A percentile compares a stretch with the other conserved stretches of the same genome.
Evolutionary conservation across 2,888 invertebrate species (phyloP).

Genomic region (Zygothrica quintamaculata): DNA sequence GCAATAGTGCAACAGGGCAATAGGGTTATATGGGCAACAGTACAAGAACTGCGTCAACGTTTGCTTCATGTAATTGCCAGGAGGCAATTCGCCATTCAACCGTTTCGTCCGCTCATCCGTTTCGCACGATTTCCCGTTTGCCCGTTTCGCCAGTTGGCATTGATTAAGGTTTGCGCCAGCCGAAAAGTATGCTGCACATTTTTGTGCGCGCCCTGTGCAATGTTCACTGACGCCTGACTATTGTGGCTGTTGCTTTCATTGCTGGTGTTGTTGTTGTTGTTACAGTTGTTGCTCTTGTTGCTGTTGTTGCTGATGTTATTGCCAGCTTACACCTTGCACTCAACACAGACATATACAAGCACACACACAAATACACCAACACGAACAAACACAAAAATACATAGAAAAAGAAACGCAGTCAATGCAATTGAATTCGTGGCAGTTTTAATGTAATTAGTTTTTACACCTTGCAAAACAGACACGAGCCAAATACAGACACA

Average conservation of each 20-base stretch:
- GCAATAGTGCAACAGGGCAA: conserved; percentile 8
- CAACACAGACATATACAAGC: conserved; percentile 22
- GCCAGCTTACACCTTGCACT: conserved; percentile 32
- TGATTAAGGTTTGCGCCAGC: conserved; percentile 63
- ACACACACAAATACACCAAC: conserved; percentile 14
- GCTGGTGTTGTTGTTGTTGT: no score
- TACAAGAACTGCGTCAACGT: conserved; percentile 4
- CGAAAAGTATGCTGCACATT: conserved; percentile 61
- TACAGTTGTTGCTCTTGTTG: conserved; percentile 11
- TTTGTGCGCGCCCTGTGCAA: conserved; percentile 33
- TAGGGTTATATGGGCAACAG: neutral
- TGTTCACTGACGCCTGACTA: conserved; percentile 10
- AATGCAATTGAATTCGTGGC: conserved; percentile 78
- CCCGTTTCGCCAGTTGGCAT: conserved; percentile 42
- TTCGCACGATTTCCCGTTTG: conserved; percentile 9
- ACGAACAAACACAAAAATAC: conserved; percentile 6
- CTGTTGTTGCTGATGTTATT: conserved; percentile 15
- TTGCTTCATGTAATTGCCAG: conserved; percentile 49
- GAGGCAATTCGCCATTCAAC: conserved; percentile 27
- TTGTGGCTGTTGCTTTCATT: neutral
- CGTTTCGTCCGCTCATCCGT: conserved; percentile 13
- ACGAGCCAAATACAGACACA: conserved; percentile 20
- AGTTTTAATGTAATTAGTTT: conserved; percentile 79
- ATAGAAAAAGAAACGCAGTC: conserved; percentile 35
- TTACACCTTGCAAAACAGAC: conserved; percentile 70